Conservation (phyloP, 1,140 invertebrate genomes). For the Zaprionus davidi region DNA sequence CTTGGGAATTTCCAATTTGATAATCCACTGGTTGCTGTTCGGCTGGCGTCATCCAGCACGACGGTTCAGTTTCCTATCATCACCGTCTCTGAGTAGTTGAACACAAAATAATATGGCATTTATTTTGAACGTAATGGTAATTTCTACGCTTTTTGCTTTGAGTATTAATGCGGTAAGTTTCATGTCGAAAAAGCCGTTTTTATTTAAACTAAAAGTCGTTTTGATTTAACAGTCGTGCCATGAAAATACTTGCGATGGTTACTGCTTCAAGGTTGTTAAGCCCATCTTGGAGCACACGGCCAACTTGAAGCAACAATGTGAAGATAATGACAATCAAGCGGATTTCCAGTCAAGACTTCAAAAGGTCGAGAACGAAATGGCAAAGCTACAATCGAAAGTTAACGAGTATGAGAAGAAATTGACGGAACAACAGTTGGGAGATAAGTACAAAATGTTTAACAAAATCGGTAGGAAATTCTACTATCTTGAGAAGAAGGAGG, state of each 20-base stretch:
- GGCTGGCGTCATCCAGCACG: background rate
- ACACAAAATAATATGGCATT: background rate
- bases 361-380: background rate
- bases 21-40: too few species aligned
- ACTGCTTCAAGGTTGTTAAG: background rate
- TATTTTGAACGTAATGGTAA: background rate
- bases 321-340: background rate
- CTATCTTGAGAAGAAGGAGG: background rate
- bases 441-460: background rate
- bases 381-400: background rate
- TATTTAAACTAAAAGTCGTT: too few species aligned
- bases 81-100: background rate
- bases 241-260: background rate
- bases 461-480: constrained; percentile 8
- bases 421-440: background rate
- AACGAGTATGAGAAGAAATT: background rate
- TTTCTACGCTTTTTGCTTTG: too few species aligned
- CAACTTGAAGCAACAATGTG: background rate
- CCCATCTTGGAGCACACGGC: constrained; percentile 2
- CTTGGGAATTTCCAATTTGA: background rate
- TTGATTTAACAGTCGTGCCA: background rate
- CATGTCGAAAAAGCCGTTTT: too few species aligned
- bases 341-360: background rate
- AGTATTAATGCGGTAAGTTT: background rate
- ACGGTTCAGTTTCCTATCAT: background rate